phyloP scores from a whole-genome alignment of 2,888 invertebrate genomes.

The Oscheius sp. region DNA sequence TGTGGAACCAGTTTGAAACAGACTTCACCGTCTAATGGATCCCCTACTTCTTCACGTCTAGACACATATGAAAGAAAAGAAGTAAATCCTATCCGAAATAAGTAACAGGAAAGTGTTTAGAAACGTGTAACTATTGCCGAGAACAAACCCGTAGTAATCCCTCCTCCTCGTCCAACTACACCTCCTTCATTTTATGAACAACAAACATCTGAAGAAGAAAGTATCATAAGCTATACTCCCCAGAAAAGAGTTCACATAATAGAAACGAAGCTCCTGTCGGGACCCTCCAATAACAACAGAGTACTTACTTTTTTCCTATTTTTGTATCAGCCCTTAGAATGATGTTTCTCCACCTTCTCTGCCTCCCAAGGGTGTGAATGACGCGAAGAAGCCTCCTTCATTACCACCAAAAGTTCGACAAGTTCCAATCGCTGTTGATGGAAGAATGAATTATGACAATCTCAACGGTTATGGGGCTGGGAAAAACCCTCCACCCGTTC shows the following conservation, averaged over 20 bases:
- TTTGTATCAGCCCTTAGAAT: too few relatives aligned
- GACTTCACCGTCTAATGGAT: slow-evolving; percentile 38
- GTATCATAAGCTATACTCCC: slow-evolving; percentile 33
- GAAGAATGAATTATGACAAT: slow-evolving; percentile 50
- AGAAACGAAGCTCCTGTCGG: slow-evolving; percentile 48
- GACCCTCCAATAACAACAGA: slow-evolving; percentile 43
- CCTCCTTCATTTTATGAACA: too few relatives aligned
- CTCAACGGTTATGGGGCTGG: slow-evolving; percentile 53
- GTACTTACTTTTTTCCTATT: neutral
- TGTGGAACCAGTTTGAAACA: slow-evolving; percentile 61
- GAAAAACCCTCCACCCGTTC: slow-evolving; percentile 53
- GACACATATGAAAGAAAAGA: slow-evolving; percentile 18
- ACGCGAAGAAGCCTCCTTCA: slow-evolving; percentile 39
- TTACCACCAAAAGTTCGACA: slow-evolving; percentile 50
- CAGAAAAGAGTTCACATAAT: slow-evolving; percentile 49
- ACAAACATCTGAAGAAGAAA: slow-evolving; percentile 35
- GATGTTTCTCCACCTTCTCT: slow-evolving; percentile 30
- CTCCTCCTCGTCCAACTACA: slow-evolving; percentile 42
- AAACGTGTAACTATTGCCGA: slow-evolving; percentile 22
- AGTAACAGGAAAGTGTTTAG: neutral
- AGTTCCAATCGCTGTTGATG: slow-evolving; percentile 45
- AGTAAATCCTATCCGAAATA: neutral
- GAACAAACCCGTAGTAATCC: slow-evolving; percentile 30
- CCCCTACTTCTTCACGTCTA: slow-evolving; percentile 6
- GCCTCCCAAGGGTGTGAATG: slow-evolving; percentile 29